These are phyloP conservation scores for Syngnathoides biaculeatus DNA, from an alignment of 2,113 vertebrate genomes.

Conservation along the genomic window DNA sequence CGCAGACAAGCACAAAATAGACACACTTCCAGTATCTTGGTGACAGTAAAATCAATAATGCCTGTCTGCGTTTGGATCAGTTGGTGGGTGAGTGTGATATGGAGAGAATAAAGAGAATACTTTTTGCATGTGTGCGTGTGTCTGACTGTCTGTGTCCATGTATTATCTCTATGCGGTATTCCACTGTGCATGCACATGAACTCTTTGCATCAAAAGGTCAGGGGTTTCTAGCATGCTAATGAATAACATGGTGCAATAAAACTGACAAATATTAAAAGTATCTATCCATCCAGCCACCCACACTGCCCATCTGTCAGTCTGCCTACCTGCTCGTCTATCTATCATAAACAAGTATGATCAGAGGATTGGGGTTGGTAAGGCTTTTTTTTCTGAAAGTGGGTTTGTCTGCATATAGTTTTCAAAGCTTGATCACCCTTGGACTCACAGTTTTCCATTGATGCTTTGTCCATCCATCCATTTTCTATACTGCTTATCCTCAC, in stretches of 20 bases:
- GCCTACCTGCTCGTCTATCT: background rate
- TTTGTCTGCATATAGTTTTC: too few relatives aligned
- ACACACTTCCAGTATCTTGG: constrained; percentile 42
- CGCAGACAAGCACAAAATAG: background rate
- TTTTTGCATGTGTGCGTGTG: constrained; percentile 8
- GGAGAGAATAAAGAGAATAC: constrained; percentile 32
- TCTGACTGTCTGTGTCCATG: constrained; percentile 13
- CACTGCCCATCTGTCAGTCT: background rate
- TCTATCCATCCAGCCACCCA: background rate
- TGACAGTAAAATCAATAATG: constrained; percentile 81
- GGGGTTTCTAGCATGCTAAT: background rate
- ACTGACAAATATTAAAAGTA: background rate
- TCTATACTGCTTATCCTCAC: too few relatives aligned
- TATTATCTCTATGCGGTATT: constrained; percentile 3
- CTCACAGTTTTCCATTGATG: too few relatives aligned
- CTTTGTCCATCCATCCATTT: too few relatives aligned
- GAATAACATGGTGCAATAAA: background rate
- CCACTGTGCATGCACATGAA: background rate
- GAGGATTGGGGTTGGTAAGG: too few relatives aligned
- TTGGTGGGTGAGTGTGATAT: constrained; percentile 69
- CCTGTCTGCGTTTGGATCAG: constrained; percentile 47
- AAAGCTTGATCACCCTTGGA: too few relatives aligned
- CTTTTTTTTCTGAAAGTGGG: too few relatives aligned
- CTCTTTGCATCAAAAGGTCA: constrained; percentile 15
- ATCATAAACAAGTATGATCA: too few relatives aligned